phyloP scores from a whole-genome alignment of 1,140 invertebrate species.

The Drosophila bifasciata region DNA sequence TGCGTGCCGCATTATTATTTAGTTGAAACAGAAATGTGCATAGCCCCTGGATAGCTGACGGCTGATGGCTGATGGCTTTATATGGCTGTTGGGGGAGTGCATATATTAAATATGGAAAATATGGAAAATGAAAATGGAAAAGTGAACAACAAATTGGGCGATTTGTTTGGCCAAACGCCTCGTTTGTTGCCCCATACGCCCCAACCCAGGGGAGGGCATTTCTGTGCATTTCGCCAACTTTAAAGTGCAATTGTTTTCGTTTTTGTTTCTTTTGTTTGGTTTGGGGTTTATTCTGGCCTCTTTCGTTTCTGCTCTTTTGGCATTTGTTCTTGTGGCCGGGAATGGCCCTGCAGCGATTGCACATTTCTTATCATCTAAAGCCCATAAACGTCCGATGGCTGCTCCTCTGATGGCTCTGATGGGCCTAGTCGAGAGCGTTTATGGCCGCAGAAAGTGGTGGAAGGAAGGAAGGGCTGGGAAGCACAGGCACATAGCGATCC shows the following conservation, averaged over 20 bases:
- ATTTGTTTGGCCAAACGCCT: conserved; percentile 67
- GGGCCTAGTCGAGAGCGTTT: conserved; percentile 47
- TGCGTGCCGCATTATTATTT: conserved; percentile 61
- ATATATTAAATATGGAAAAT: conserved; percentile 48
- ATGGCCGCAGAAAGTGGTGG: conserved; percentile 58
- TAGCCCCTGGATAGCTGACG: conserved; percentile 14
- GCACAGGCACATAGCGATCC: conserved; percentile 66
- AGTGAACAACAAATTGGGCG: conserved; percentile 46
- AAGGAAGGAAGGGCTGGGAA: conserved; percentile 53
- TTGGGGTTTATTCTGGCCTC: conserved; percentile 2
- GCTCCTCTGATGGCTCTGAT: conserved; percentile 10
- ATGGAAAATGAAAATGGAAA: conserved; percentile 6
- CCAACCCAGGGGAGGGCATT: conserved; percentile 1
- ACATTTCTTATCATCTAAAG: conserved; percentile 78
- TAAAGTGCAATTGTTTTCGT: conserved; percentile 40
- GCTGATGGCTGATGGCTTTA: too few relatives aligned
- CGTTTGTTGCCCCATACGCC: conserved; percentile 70
- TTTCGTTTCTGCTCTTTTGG: too few relatives aligned
- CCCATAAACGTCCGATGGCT: conserved; percentile 56
- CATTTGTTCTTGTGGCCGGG: too few relatives aligned
- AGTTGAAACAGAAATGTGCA: conserved; percentile 35
- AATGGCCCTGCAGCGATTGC: conserved; percentile 49
- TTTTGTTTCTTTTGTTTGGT: not conserved
- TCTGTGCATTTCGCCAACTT: conserved; percentile 22
- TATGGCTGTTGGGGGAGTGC: conserved; percentile 48